phyloP scores from a whole-genome alignment of 2,888 invertebrate species.

The Mamestra brassicae region DNA sequence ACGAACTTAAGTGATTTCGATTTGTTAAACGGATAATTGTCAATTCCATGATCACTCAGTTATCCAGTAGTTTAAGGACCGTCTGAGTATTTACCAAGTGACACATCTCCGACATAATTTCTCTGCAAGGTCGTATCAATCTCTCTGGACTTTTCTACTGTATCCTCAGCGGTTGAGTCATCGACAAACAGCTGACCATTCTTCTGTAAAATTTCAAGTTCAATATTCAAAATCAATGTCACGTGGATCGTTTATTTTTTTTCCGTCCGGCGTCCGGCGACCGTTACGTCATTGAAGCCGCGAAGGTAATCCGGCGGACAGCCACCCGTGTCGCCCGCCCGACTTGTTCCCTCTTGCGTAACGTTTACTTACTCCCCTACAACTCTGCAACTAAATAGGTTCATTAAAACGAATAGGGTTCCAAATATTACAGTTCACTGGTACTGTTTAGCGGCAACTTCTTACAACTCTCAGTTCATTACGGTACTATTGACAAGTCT shows the following conservation, averaged over 20 bases:
- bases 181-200: constrained; percentile 59
- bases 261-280: constrained; percentile 65
- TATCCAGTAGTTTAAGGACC: constrained; percentile 53
- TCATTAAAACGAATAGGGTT: constrained; percentile 54
- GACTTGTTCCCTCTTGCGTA: constrained; percentile 81
- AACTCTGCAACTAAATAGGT: constrained; percentile 52
- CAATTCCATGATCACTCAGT: constrained; percentile 58
- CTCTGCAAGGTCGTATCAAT: constrained; percentile 48
- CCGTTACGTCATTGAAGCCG: constrained; percentile 81
- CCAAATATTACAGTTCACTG: constrained; percentile 51
- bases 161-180: constrained; percentile 44
- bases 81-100: constrained; percentile 49
- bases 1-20: constrained; percentile 66
- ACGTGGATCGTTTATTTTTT: constrained; percentile 71
- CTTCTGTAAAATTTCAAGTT: constrained; percentile 72
- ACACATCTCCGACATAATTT: constrained; percentile 47
- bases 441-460: constrained; percentile 40
- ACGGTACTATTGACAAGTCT: constrained; percentile 56
- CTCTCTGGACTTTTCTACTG: constrained; percentile 33
- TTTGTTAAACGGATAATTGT: constrained; percentile 64
- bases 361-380: constrained; percentile 72
- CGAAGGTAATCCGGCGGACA: constrained; percentile 74
- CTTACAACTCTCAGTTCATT: constrained; percentile 52
- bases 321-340: constrained; percentile 77
- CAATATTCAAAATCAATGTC: constrained; percentile 82